These are phyloP conservation scores for Passer domesticus DNA, from an alignment of 2,113 vertebrate genomes.

Conservation along the genomic window DNA sequence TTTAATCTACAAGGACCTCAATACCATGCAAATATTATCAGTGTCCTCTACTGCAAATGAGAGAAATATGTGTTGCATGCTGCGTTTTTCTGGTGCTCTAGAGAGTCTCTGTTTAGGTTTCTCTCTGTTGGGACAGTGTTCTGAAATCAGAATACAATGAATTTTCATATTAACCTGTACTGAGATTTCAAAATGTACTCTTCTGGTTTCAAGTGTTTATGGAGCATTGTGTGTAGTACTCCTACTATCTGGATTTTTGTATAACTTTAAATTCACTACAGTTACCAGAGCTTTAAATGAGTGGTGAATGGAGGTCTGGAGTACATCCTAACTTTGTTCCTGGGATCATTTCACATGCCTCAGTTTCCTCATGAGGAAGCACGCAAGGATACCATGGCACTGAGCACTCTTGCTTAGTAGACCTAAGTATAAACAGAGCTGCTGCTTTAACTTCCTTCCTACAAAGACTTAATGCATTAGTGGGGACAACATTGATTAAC, in stretches of 20 bases:
- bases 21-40: background rate
- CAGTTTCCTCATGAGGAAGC: background rate
- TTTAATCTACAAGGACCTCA: background rate
- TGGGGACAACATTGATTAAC: background rate
- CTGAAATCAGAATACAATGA: background rate
- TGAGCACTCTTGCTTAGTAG: background rate
- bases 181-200: background rate
- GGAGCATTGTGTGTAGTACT: background rate
- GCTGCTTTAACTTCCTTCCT: background rate
- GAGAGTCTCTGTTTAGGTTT: background rate
- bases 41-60: background rate
- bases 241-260: background rate
- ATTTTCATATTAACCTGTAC: background rate
- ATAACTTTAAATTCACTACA: background rate
- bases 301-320: background rate
- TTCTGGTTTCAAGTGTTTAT: background rate
- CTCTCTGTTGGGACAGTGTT: background rate
- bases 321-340: background rate
- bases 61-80: background rate
- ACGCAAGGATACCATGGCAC: background rate
- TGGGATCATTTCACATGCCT: background rate
- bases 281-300: background rate
- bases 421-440: background rate
- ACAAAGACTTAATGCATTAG: background rate
- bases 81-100: background rate